Evolutionary conservation across 2,113 vertebrate genomes (phyloP).

Genomic region (Platysteira castanea): DNA sequence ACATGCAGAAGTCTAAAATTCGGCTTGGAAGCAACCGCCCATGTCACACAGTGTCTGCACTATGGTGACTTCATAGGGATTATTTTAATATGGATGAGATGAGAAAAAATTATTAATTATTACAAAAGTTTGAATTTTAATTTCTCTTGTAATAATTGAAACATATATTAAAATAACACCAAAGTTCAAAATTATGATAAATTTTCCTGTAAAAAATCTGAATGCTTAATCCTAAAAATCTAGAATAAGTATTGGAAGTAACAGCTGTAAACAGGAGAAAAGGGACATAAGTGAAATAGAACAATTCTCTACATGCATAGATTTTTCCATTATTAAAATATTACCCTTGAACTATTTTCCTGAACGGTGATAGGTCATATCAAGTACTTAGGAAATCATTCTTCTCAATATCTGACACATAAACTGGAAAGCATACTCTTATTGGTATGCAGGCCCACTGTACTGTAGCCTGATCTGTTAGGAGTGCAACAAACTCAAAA

Average conservation of each 20-base stretch:
- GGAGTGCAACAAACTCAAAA: not conserved
- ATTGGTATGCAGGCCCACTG: not conserved
- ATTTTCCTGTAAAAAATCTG: not conserved
- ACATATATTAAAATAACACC: not conserved
- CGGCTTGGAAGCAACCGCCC: not conserved
- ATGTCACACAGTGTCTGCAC: not conserved
- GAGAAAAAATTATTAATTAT: not conserved
- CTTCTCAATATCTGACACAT: not conserved
- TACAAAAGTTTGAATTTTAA: not conserved
- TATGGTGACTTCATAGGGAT: not conserved
- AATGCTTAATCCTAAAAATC: not conserved
- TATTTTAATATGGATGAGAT: not conserved
- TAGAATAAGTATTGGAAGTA: not conserved
- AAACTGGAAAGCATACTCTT: not conserved
- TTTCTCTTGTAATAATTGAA: not conserved
- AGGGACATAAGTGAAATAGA: not conserved
- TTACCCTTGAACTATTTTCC: not conserved
- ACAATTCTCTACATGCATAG: not conserved
- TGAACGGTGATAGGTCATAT: not conserved
- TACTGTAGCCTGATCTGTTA: not conserved
- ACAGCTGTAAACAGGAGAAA: not conserved
- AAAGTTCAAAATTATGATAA: not conserved
- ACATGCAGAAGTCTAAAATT: not conserved
- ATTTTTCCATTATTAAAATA: not conserved
- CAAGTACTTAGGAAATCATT: not conserved